phyloP scores from a whole-genome alignment of 2,797 vertebrate genomes.

The Discoglossus pictus region DNA sequence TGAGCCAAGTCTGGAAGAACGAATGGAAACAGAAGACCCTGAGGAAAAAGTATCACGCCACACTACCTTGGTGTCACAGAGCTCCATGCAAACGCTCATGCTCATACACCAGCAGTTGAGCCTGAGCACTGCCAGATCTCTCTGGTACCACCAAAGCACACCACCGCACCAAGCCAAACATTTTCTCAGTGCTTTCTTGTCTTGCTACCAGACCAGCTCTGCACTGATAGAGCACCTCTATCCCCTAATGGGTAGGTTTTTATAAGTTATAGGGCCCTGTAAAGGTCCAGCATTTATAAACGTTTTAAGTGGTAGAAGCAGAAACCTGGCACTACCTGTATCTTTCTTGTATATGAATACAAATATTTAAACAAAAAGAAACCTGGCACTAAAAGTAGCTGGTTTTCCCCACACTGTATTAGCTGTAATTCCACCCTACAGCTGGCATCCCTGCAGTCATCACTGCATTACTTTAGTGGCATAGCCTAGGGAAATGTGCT shows the following conservation, averaged over 20 bases:
- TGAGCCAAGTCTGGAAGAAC: slow-evolving; percentile 79
- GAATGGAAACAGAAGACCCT: slow-evolving; percentile 63
- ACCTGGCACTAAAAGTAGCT: too few species aligned
- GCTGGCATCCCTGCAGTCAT: too few species aligned
- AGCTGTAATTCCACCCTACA: too few species aligned
- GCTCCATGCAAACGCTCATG: slow-evolving; percentile 78
- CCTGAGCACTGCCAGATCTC: slow-evolving; percentile 77
- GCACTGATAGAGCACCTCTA: slow-evolving; percentile 84
- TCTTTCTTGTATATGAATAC: too few species aligned
- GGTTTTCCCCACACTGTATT: too few species aligned
- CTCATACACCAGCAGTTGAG: slow-evolving; percentile 84
- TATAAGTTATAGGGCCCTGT: too few species aligned
- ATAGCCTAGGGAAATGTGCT: too few species aligned
- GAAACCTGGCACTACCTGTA: too few species aligned
- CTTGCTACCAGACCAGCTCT: slow-evolving; percentile 87
- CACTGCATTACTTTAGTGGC: too few species aligned
- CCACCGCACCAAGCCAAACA: slow-evolving; percentile 73
- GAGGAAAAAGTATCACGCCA: slow-evolving; percentile 58
- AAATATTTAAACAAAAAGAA: too few species aligned
- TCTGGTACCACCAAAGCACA: slow-evolving; percentile 81
- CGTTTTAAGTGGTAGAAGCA: too few species aligned
- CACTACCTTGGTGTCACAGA: slow-evolving; percentile 67
- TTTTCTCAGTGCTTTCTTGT: slow-evolving; percentile 80
- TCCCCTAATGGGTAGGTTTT: slow-evolving; percentile 82
- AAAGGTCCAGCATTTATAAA: too few species aligned